Evolutionary conservation across 2,113 vertebrate species (phyloP).

Genomic region (Megaceryle maxima): DNA sequence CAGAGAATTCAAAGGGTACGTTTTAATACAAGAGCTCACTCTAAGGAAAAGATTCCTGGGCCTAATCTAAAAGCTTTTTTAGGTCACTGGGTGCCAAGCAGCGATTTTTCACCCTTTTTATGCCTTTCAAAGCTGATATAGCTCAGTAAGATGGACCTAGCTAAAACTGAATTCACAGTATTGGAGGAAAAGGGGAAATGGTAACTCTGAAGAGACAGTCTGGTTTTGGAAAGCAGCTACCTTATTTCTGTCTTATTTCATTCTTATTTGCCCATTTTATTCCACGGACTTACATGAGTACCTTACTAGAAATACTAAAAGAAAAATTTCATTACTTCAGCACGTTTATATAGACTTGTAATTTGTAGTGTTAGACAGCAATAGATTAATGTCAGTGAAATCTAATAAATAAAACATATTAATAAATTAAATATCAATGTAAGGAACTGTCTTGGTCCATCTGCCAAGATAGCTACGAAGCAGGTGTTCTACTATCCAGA

Average conservation of each 20-base stretch:
- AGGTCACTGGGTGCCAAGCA: neutral
- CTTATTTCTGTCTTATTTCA: neutral
- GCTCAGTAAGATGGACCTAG: neutral
- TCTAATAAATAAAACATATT: conserved; percentile 31
- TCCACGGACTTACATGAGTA: neutral
- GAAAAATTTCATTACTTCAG: neutral
- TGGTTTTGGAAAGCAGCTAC: neutral
- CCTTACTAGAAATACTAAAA: neutral
- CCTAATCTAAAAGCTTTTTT: neutral
- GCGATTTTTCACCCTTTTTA: neutral
- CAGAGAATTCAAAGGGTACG: neutral
- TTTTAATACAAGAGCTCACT: neutral
- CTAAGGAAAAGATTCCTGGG: neutral
- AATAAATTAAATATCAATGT: conserved; percentile 34
- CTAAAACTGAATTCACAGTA: neutral
- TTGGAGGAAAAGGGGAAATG: neutral
- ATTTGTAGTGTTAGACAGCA: neutral
- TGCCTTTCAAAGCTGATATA: neutral
- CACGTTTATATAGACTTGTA: neutral
- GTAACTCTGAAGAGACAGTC: neutral
- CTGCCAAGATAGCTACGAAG: neutral
- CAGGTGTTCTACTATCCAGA: neutral
- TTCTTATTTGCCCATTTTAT: neutral
- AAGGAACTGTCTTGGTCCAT: neutral
- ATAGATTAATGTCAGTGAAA: neutral